A percentile compares a stretch with the other conserved stretches of the same genome.
Conservation (phyloP, 2,797 vertebrate species). For the Streptopelia turtur region DNA sequence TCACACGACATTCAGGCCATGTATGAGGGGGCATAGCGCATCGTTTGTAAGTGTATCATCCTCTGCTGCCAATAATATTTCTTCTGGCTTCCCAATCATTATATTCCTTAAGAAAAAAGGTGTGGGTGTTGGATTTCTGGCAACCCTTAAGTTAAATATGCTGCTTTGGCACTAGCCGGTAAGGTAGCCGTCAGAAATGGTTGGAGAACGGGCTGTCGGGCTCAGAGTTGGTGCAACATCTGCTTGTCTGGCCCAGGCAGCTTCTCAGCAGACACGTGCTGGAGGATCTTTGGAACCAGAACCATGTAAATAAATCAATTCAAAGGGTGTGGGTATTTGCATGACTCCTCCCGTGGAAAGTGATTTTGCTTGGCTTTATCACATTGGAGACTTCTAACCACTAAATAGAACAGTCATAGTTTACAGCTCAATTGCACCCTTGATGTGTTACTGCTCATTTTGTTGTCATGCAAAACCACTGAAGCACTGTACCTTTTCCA, state of each 20-base stretch:
- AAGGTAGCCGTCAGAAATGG: neutral
- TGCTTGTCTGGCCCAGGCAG: conserved; percentile 27
- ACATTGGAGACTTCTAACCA: neutral
- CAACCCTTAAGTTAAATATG: conserved; percentile 12
- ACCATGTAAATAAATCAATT: neutral
- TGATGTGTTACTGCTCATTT: neutral
- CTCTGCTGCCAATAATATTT: neutral
- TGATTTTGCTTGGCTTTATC: neutral
- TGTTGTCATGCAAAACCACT: neutral
- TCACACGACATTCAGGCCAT: neutral
- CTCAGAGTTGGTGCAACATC: conserved; percentile 37
- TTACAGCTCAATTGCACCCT: neutral
- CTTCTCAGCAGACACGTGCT: neutral
- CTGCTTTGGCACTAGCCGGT: conserved; percentile 35
- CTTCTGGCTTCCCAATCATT: neutral
- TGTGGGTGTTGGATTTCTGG: conserved; percentile 18
- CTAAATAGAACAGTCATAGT: neutral
- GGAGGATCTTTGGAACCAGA: conserved; percentile 3
- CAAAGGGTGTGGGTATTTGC: neutral
- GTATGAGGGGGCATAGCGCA: rapidly evolving
- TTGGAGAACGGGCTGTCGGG: conserved; percentile 30
- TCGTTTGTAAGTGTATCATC: neutral
- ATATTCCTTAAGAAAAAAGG: neutral
- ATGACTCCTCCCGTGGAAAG: neutral
- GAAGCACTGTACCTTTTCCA: neutral